Base-by-base conservation (phyloP, 2,113 vertebrate species). In the Cryptomyrus ogoouensis region DNA sequence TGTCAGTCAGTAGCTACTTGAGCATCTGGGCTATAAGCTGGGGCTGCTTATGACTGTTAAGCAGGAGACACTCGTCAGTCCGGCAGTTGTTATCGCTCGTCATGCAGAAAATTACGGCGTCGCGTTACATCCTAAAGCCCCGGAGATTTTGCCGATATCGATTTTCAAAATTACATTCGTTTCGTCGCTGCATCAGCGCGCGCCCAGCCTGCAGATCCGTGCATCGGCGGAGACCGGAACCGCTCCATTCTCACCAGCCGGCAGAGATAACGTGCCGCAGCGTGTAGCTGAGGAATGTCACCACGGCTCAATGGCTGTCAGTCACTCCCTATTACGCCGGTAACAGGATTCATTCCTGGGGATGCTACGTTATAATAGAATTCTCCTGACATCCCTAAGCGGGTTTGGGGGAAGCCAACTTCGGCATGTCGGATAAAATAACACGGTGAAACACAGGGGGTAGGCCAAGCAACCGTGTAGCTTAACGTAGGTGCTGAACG, bases 121-220 rank as follows among this genome's bases (percentile, higher is more conserved):
- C 88, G 91, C 90, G 93, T 94, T 92, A 92, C 91, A 91, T 89
- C 87, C 90, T 83, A 66, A 90, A 88, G 90, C 91, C 90, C 92
- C 24, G 87, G 77, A 92, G 94, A 94, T 91, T 91, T 88, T 56
- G 70, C 53, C 52, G 39, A 53, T 91, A 94, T 95, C 91, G 93
- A 95, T 95, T 95, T 93, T 91, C 88, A 92, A 84, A 92, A 91
- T 93, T 89, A 90, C 91, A 91, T 87, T 94, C 93, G 89, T 35
- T 90, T 93, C 56, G 62, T 50, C 15, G 27, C 17, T 47, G 46
- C 89, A 62, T 13, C 52, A 53, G 77, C 89, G 42, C 17, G 49
- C 44, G 24, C 62, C 62, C 88, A 1, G 92, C 17, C 52, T 87
- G 89, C 1, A 27, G 87, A 58, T n/a, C 31, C 52, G 4, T 3